A percentile compares a stretch with the other conserved stretches of the same genome.
These are phyloP conservation scores for human (Homo sapiens) DNA, from an alignment of 2,113 vertebrate species.

Conservation along the genomic window DNA sequence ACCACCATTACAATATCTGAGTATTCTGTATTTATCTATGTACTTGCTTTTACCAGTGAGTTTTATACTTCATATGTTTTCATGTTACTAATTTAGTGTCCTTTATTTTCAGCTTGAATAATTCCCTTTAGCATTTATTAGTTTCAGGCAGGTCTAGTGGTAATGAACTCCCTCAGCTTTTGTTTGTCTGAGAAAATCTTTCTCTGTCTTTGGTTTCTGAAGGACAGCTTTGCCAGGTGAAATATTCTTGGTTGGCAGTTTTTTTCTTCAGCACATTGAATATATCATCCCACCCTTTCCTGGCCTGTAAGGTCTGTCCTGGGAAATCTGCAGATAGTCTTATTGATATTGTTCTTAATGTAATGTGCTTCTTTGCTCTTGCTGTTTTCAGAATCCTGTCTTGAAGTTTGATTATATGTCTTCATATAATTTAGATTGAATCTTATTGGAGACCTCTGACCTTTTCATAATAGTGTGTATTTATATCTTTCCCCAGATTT, in stretches of 20 bases:
- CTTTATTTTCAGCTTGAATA: not conserved
- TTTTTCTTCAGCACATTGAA: not conserved
- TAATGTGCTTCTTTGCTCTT: not conserved
- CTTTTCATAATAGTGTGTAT: not conserved
- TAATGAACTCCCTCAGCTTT: not conserved
- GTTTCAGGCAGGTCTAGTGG: not conserved
- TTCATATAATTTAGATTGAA: not conserved
- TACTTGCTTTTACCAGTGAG: not conserved
- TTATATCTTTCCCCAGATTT: not conserved
- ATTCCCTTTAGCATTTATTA: not conserved
- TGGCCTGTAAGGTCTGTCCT: not conserved
- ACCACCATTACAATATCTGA: not conserved
- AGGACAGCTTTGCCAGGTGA: not conserved
- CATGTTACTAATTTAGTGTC: not conserved
- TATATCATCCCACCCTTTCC: not conserved
- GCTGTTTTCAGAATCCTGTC: not conserved
- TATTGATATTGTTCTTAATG: not conserved
- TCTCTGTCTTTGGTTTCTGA: not conserved
- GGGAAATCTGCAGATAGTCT: not conserved
- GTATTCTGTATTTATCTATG: not conserved
- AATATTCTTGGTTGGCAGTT: not conserved
- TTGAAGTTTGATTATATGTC: not conserved
- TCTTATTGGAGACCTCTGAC: not conserved
- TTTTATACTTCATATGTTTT: not conserved
- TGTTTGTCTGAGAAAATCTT: not conserved